Conservation (phyloP, 2,113 vertebrate species). For the Todiramphus saurophagus region DNA sequence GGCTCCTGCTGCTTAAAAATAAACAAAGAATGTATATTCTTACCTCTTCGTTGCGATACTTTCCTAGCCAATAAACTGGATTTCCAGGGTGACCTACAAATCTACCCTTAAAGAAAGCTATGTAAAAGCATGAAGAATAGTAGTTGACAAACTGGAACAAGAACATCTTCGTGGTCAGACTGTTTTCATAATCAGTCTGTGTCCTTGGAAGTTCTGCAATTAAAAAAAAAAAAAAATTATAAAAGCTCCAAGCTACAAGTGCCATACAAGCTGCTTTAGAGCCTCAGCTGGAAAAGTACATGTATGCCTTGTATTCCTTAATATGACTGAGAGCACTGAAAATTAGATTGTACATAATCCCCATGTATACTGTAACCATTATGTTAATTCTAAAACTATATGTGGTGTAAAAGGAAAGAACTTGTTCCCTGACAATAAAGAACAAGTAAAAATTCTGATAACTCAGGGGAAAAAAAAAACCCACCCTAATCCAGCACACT, state of each 20-base stretch:
- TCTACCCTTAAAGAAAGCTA: conserved; percentile 94
- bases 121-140: conserved; percentile 96
- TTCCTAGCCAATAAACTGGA: conserved; percentile 87
- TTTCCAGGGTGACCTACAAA: conserved; percentile 86
- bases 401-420: background rate
- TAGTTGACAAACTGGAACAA: conserved; percentile 97
- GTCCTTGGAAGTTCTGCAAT: conserved; percentile 89
- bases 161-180: conserved; percentile 95
- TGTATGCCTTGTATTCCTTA: background rate
- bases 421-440: background rate
- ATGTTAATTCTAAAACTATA: conserved; percentile 50
- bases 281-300: background rate
- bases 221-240: background rate
- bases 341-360: conserved; percentile 18
- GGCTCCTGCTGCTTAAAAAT: background rate
- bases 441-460: background rate
- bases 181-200: conserved; percentile 92
- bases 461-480: background rate
- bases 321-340: conserved; percentile 27
- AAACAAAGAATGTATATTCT: background rate
- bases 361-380: background rate
- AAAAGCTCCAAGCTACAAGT: background rate
- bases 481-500: background rate
- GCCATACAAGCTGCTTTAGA: conserved; percentile 6
- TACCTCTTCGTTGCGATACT: conserved; percentile 93